phyloP scores from a whole-genome alignment of 2,888 invertebrate genomes.

The Griposia aprilina region DNA sequence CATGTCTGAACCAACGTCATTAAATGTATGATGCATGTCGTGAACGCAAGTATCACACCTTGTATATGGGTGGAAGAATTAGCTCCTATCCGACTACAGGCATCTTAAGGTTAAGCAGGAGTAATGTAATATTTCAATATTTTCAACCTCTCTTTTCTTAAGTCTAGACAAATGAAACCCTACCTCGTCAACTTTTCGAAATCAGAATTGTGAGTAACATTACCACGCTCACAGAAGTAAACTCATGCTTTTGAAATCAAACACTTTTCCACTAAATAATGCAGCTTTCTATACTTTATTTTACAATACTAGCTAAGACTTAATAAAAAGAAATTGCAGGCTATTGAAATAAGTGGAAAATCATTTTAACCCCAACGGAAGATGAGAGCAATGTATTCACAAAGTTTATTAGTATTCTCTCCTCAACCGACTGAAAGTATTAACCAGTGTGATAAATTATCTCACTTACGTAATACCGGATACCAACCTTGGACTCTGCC shows the following conservation, averaged over 20 bases:
- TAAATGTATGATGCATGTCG: neutral
- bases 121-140: neutral
- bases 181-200: neutral
- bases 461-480: constrained; percentile 20
- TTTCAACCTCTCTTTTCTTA: neutral
- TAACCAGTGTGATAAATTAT: constrained; percentile 45
- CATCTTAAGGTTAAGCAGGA: neutral
- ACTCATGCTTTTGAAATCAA: neutral
- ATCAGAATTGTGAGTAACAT: neutral
- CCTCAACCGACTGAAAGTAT: constrained; percentile 8
- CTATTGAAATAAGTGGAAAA: constrained; percentile 19
- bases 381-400: constrained; percentile 33
- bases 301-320: neutral
- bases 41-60: too few species aligned
- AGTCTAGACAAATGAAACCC: neutral
- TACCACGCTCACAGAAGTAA: neutral
- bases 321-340: constrained; percentile 4
- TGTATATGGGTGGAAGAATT: neutral
- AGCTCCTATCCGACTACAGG: neutral
- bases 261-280: neutral
- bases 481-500: constrained; percentile 17
- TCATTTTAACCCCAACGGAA: constrained; percentile 36
- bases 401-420: constrained; percentile 48
- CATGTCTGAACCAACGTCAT: neutral
- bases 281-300: neutral